Evolutionary conservation across 2,113 vertebrate genomes (phyloP).

Genomic region (Anas platyrhynchos): DNA sequence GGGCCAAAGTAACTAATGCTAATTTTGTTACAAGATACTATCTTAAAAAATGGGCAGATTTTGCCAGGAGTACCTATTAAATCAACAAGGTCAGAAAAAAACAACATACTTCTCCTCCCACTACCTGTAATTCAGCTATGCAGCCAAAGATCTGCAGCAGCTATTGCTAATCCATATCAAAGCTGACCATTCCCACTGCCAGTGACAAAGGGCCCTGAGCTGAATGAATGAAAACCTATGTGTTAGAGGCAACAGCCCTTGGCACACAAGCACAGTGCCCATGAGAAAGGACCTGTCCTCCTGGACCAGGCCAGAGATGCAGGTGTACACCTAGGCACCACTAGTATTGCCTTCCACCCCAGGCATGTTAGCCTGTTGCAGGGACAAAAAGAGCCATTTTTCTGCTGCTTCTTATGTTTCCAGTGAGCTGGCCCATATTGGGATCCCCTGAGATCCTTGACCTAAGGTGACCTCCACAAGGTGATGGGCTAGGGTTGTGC

Average conservation of each 20-base stretch:
- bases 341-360: accelerated
- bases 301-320: no score
- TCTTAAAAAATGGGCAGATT: neutral
- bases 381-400: neutral
- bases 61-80: neutral
- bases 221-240: neutral
- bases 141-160: neutral
- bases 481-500: no score
- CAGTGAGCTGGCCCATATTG: accelerated
- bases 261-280: accelerated
- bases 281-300: neutral
- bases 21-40: neutral
- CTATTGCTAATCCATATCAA: neutral
- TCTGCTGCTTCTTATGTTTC: neutral
- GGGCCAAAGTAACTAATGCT: neutral
- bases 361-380: neutral
- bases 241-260: neutral
- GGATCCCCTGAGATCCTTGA: neutral
- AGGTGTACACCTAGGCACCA: accelerated
- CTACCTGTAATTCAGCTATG: neutral
- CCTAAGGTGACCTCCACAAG: neutral
- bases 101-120: neutral
- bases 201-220: neutral
- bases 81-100: neutral
- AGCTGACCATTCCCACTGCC: neutral